phyloP scores from a whole-genome alignment of 2,797 vertebrate genomes.

The Urosaurus nigricauda region DNA sequence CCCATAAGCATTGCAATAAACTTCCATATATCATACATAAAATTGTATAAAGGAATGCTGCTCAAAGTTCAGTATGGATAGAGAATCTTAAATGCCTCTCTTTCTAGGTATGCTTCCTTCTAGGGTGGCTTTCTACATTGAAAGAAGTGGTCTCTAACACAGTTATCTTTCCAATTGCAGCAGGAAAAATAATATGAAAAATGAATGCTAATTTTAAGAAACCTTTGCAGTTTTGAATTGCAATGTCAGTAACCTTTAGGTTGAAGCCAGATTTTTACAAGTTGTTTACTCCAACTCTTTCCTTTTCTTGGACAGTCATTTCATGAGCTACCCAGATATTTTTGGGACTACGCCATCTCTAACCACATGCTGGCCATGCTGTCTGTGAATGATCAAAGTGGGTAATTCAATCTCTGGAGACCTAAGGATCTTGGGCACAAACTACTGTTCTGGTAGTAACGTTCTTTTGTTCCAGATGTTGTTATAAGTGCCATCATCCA shows the following conservation, averaged over 20 bases:
- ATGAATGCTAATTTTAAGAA: neutral
- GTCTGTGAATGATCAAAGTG: too few relatives aligned
- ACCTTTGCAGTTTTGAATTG: neutral
- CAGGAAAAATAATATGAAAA: neutral
- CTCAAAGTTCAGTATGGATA: too few relatives aligned
- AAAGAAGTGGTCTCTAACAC: too few relatives aligned
- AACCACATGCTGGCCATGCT: neutral
- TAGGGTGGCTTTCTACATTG: too few relatives aligned
- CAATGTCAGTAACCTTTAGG: neutral
- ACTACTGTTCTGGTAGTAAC: neutral
- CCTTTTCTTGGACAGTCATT: neutral
- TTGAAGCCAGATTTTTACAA: neutral
- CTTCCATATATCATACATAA: neutral
- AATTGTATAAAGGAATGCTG: neutral
- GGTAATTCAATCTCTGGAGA: neutral
- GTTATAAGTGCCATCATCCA: too few relatives aligned
- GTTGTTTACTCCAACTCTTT: neutral
- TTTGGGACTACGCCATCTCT: neutral
- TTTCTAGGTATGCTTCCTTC: too few relatives aligned
- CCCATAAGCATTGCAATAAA: neutral
- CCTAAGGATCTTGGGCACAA: neutral
- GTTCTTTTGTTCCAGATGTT: neutral
- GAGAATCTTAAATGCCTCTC: too few relatives aligned
- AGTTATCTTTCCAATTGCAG: neutral
- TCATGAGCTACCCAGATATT: neutral